Evolutionary conservation across 1,140 invertebrate genomes (phyloP), one percentile per base, ranked within the genome.

Genomic region (Magallana gigas): DNA sequence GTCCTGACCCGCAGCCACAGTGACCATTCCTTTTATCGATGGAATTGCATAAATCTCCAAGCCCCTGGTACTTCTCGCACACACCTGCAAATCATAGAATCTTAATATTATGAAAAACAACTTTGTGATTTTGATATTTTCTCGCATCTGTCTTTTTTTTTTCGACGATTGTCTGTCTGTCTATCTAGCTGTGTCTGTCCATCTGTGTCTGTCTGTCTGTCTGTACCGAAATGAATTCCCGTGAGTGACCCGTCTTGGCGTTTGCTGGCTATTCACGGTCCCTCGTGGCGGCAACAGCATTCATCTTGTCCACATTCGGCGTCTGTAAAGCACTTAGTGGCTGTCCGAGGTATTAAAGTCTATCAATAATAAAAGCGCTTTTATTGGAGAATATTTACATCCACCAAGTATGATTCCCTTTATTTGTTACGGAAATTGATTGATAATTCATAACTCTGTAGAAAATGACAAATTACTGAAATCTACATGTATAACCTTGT

Each of bases 221-320:
- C 1, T 36, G 4, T 71, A 71, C 68, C 68, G 7, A 29, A 29
- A 29, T 36, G 68, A 8, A 29, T 71, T 29, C 23, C 23, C 8
- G 36, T 18, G 23, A 29, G 12, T 5, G 11, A 6, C 2, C 62
- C 8, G 6, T 9, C 57, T 16, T 84, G 57, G 14, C 83, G 16
- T 76, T 81, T 88, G 83, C 87, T 88, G 14, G 57, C 68, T 56
- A 88, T 57, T 56, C 84, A 48, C 14, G 87, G 87, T 23, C 87
- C 87, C 23, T 84, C 68, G n/a, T 88, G 87, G 7, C 81, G 62
- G 68, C 57, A 83, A 58, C 87, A 85, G 11, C 84, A 86, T n/a
- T 88, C 84, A 18, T 60, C 84, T 16, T 8, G 48, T 48, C 57
- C 60, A 86, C 84, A 85, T 56, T 85, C 87, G 7, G 84, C 57